Conservation (phyloP, 1,140 invertebrate species). For the Bombus waltoni region DNA sequence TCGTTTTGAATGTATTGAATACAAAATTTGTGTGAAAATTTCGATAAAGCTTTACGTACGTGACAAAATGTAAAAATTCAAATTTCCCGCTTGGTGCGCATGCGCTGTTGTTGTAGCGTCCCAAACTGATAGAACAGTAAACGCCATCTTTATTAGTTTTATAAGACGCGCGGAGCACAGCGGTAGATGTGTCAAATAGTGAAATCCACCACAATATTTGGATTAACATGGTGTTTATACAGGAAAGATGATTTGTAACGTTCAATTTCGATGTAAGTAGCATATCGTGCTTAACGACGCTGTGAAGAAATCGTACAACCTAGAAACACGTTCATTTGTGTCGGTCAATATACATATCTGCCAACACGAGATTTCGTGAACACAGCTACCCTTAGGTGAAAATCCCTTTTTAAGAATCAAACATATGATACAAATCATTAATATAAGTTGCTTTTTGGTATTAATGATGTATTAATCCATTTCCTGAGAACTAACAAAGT, state of each 20-base stretch:
- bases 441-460: not conserved
- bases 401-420: not conserved
- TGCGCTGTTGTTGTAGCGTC: not conserved
- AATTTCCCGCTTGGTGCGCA: constrained; percentile 30
- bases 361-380: constrained; percentile 3
- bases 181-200: constrained; percentile 42
- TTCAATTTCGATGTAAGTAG: constrained; percentile 41
- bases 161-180: constrained; percentile 46
- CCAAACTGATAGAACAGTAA: not conserved
- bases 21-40: not conserved
- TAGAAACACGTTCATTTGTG: not conserved
- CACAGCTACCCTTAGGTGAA: not conserved
- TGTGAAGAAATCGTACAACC: not conserved
- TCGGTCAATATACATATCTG: constrained; percentile 35
- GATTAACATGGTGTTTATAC: constrained; percentile 58
- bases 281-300: not conserved
- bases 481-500: not conserved
- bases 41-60: constrained; percentile 39
- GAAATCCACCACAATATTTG: not conserved
- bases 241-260: constrained; percentile 54
- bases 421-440: not conserved
- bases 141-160: constrained; percentile 53
- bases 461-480: not conserved
- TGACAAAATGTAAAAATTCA: constrained; percentile 56
- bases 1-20: not conserved